phyloP scores from a whole-genome alignment of 92 coral and sea anemone genomes.

The Epizoanthus illoricatus region DNA sequence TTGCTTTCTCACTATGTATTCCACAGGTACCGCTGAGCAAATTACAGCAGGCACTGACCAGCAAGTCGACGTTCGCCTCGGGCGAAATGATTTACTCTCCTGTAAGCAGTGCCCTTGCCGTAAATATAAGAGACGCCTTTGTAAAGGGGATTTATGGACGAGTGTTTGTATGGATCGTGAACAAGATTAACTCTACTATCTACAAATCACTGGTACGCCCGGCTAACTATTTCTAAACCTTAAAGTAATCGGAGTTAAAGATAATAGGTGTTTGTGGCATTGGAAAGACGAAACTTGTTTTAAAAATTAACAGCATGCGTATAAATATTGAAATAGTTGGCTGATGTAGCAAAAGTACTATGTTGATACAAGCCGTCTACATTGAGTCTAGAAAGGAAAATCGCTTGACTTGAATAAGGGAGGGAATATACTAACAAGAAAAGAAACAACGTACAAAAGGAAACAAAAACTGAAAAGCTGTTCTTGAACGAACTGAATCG shows the following conservation, averaged over 20 bases:
- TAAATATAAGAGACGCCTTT: slow-evolving; percentile 91
- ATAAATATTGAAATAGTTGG: too few species aligned
- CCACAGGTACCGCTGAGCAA: slow-evolving; percentile 64
- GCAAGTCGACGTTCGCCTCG: slow-evolving; percentile 83
- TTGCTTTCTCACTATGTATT: neutral
- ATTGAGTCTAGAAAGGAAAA: too few species aligned
- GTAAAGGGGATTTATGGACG: slow-evolving; percentile 93
- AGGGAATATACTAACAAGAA: too few species aligned
- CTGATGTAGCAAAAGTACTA: too few species aligned
- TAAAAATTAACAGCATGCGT: too few species aligned
- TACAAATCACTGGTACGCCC: slow-evolving; percentile 63
- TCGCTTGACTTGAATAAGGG: too few species aligned
- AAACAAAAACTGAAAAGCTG: too few species aligned
- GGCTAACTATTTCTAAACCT: neutral
- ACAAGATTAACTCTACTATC: slow-evolving; percentile 82
- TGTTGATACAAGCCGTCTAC: too few species aligned
- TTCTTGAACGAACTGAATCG: too few species aligned
- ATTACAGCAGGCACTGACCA: slow-evolving; percentile 78
- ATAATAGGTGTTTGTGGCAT: neutral
- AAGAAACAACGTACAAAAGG: too few species aligned
- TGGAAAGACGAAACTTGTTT: too few species aligned
- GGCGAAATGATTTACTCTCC: slow-evolving; percentile 96
- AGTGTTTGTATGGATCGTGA: slow-evolving; percentile 86
- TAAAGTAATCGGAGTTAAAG: neutral
- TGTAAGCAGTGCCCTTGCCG: slow-evolving; percentile 68